These are phyloP conservation scores for Dugesia japonica DNA, from an alignment of 2,888 invertebrate species.

Conservation along the genomic window DNA sequence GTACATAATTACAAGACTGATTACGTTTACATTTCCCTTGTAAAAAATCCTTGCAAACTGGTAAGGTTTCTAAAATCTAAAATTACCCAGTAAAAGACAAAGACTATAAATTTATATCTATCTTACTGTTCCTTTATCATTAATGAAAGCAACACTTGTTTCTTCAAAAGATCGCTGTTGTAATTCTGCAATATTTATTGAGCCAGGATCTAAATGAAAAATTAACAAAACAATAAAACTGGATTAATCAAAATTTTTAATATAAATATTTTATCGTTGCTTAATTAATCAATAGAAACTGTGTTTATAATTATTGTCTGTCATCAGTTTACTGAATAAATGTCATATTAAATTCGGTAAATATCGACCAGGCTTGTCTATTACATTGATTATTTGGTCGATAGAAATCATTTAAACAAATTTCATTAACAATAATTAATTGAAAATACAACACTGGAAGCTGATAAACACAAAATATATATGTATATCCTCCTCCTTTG, in stretches of 20 bases:
- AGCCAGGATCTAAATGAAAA: neutral
- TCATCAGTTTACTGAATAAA: neutral
- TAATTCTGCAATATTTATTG: neutral
- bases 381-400: neutral
- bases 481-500: no score
- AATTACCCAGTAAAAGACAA: neutral
- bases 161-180: constrained; percentile 3
- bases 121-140: neutral
- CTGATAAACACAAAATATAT: no score
- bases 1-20: constrained; percentile 1
- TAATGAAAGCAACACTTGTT: constrained; percentile 20
- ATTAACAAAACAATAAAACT: neutral
- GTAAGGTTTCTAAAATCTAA: constrained; percentile 10
- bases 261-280: neutral
- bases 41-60: neutral
- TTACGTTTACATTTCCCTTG: constrained; percentile 5
- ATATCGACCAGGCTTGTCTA: neutral
- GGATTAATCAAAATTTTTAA: neutral
- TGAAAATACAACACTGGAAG: no score
- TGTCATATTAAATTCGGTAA: neutral
- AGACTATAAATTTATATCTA: neutral
- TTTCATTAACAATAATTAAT: no score
- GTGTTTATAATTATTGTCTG: neutral
- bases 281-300: neutral
- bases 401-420: no score